Conservation (phyloP, 2,888 invertebrate genomes). For the Nomada flava region DNA sequence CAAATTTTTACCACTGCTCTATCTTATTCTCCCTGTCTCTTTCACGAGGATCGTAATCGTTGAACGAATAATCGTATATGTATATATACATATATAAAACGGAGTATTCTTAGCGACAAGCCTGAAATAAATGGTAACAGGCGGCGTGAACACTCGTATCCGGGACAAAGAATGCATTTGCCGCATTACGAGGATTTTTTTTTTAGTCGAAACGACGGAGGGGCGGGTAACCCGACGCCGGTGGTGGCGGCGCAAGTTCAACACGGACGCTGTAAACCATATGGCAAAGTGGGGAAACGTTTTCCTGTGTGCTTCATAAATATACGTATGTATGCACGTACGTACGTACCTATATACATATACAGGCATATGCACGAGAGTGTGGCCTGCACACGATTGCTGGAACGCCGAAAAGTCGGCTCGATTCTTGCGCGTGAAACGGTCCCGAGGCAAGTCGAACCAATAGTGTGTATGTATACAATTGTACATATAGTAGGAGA, state of each 20-base stretch:
- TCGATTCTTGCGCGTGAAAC: neutral
- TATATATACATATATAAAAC: neutral
- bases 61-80: neutral
- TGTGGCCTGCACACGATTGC: neutral
- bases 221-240: conserved; percentile 77
- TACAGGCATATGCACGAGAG: too few relatives aligned
- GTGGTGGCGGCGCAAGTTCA: conserved; percentile 64
- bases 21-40: too few relatives aligned
- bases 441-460: neutral
- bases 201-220: conserved; percentile 53
- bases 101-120: neutral
- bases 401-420: conserved; percentile 44
- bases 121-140: conserved; percentile 29
- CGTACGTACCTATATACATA: neutral
- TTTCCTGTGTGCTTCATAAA: conserved; percentile 26
- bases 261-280: conserved; percentile 60
- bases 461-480: too few relatives aligned
- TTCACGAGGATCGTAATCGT: neutral
- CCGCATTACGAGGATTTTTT: conserved; percentile 65
- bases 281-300: conserved; percentile 53
- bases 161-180: conserved; percentile 72
- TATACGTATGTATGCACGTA: neutral
- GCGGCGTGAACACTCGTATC: conserved; percentile 20
- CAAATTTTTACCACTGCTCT: too few relatives aligned
- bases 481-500: neutral